phyloP scores from a whole-genome alignment of 2,888 invertebrate species.

The Drosophila gaucha region DNA sequence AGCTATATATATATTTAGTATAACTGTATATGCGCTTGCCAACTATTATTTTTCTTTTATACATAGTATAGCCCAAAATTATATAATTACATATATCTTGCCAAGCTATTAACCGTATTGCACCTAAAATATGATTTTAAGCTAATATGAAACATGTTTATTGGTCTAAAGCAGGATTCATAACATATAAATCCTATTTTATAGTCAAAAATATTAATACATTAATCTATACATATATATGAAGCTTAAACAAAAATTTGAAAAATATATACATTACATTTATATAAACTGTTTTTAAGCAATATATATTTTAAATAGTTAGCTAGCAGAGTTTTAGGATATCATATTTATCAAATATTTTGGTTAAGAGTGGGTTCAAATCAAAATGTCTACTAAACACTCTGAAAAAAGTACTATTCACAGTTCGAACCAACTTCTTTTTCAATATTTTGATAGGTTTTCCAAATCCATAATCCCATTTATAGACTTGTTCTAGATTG shows the following conservation, averaged over 20 bases:
- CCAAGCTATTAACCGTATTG: not conserved
- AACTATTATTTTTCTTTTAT: too few relatives aligned
- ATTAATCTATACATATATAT: too few relatives aligned
- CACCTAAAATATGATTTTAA: not conserved
- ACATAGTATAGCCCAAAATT: too few relatives aligned
- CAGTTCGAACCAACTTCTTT: not conserved
- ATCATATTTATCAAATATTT: too few relatives aligned
- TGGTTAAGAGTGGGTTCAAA: too few relatives aligned
- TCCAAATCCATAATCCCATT: too few relatives aligned
- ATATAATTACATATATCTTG: too few relatives aligned
- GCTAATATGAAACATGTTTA: conserved; percentile 3
- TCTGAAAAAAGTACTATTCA: not conserved
- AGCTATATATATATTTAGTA: not conserved
- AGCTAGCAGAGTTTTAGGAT: not conserved
- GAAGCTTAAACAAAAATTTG: not conserved
- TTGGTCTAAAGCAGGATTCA: not conserved
- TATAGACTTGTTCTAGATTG: not conserved
- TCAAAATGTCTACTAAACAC: not conserved
- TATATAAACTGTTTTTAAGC: not conserved
- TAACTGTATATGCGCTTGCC: too few relatives aligned
- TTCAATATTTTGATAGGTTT: not conserved
- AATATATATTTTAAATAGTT: not conserved
- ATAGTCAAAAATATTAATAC: not conserved
- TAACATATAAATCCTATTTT: not conserved
- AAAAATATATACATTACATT: not conserved